Evolutionary conservation across 2,113 vertebrate species (phyloP).

Genomic region (rabbit (Oryctolagus cuniculus)): DNA sequence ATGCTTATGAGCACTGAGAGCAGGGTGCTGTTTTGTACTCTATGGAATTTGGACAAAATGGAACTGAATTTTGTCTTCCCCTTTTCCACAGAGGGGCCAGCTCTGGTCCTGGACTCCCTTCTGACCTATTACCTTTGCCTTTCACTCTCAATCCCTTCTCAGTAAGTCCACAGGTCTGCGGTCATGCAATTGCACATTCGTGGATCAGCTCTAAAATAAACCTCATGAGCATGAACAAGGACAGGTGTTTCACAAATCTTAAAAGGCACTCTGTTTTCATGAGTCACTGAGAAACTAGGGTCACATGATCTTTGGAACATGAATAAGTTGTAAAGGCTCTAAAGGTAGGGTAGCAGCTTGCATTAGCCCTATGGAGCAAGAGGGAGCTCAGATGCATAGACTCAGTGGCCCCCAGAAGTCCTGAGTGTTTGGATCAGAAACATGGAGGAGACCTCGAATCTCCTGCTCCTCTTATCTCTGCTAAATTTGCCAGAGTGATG

Average conservation of each 20-base stretch:
- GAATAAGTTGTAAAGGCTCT: background rate
- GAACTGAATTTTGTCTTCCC: background rate
- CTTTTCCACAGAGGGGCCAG: accelerated
- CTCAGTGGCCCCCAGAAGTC: background rate
- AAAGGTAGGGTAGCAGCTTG: background rate
- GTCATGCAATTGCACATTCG: accelerated
- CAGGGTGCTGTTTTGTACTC: background rate
- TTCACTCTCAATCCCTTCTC: background rate
- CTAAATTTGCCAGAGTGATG: background rate
- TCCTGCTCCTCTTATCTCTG: background rate
- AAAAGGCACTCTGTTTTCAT: background rate
- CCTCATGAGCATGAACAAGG: background rate
- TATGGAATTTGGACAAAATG: background rate
- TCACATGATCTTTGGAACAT: background rate
- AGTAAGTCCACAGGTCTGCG: accelerated
- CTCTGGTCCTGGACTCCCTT: background rate
- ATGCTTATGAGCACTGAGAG: background rate
- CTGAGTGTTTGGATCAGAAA: background rate
- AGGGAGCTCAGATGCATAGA: background rate
- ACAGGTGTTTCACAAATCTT: background rate
- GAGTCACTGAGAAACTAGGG: background rate
- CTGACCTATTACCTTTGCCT: background rate
- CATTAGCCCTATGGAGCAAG: too few relatives aligned
- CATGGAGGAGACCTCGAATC: accelerated
- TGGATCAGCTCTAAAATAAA: background rate